phyloP scores from a whole-genome alignment of 2,888 invertebrate species.

The Rhingia campestris region DNA sequence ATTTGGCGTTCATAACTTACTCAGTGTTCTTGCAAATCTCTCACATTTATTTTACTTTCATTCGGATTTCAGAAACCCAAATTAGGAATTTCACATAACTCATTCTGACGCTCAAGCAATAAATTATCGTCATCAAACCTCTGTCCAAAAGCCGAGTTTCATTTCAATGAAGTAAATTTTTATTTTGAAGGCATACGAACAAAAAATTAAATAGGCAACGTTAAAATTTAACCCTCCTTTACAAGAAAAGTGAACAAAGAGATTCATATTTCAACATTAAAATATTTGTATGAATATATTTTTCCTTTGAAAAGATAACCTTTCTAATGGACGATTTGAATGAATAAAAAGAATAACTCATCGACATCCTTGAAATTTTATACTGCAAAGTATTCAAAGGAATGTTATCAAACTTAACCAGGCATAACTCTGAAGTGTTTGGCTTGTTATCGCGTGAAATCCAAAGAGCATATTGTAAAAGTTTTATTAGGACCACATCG shows the following conservation, averaged over 20 bases:
- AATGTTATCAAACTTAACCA: conserved; percentile 40
- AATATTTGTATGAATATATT: conserved; percentile 26
- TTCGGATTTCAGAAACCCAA: conserved; percentile 21
- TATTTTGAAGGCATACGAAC: conserved; percentile 29
- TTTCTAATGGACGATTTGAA: conserved; percentile 9
- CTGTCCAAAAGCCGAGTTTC: conserved; percentile 50
- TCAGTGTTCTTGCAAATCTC: conserved; percentile 8
- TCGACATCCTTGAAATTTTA: conserved; percentile 36
- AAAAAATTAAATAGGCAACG: conserved; percentile 28
- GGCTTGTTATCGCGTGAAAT: too few relatives aligned
- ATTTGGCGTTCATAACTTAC: conserved; percentile 1
- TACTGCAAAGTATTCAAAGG: conserved; percentile 28
- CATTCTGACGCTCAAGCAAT: conserved; percentile 55
- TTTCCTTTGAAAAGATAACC: conserved; percentile 14
- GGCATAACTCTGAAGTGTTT: neutral
- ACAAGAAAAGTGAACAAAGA: conserved; percentile 30
- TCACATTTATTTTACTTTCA: conserved; percentile 34
- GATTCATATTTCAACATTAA: conserved; percentile 51
- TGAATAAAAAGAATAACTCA: conserved; percentile 26
- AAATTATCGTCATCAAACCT: conserved; percentile 58
- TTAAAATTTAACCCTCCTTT: conserved; percentile 38
- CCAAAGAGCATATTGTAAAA: too few relatives aligned
- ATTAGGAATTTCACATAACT: conserved; percentile 42
- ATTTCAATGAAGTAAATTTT: conserved; percentile 53
- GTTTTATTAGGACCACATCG: too few relatives aligned